A percentile compares a stretch with the other conserved stretches of the same genome.
Conservation (phyloP, 2,888 invertebrate genomes). For the Calameuta pallipes region DNA sequence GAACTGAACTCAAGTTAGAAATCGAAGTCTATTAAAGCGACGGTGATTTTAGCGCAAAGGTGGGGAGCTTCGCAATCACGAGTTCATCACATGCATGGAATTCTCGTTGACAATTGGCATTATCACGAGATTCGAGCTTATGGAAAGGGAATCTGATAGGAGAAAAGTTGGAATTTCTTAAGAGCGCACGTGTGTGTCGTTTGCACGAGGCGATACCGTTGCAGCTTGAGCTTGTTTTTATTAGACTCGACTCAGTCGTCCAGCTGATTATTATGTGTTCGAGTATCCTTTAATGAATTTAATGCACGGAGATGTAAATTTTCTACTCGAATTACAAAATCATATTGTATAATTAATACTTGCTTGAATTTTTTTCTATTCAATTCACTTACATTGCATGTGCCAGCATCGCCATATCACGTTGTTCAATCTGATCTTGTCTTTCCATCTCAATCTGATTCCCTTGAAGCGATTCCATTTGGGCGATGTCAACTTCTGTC, state of each 20-base stretch:
- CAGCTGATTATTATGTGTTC: not conserved
- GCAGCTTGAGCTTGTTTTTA: not conserved
- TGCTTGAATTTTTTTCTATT: not conserved
- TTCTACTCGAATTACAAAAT: not conserved
- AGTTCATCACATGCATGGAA: constrained; percentile 28
- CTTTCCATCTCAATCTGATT: constrained; percentile 95
- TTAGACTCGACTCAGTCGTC: not conserved
- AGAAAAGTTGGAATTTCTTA: not conserved
- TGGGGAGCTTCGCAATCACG: constrained; percentile 21
- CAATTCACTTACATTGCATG: constrained; percentile 88
- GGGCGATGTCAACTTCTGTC: constrained; percentile 98
- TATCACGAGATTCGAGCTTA: constrained; percentile 13
- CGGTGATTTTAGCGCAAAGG: not conserved
- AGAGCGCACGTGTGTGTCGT: not conserved
- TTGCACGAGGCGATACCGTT: not conserved
- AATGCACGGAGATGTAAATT: not conserved
- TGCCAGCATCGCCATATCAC: constrained; percentile 99
- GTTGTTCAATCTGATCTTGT: constrained; percentile 98
- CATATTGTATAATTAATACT: not conserved
- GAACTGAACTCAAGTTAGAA: not conserved
- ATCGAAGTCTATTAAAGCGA: not conserved
- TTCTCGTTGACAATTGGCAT: constrained; percentile 31
- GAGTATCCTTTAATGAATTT: not conserved
- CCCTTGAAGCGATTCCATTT: constrained; percentile 99
- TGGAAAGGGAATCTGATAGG: not conserved